Evolutionary conservation across 2,888 invertebrate genomes (phyloP).

Genomic region (Eupithecia abbreviata): DNA sequence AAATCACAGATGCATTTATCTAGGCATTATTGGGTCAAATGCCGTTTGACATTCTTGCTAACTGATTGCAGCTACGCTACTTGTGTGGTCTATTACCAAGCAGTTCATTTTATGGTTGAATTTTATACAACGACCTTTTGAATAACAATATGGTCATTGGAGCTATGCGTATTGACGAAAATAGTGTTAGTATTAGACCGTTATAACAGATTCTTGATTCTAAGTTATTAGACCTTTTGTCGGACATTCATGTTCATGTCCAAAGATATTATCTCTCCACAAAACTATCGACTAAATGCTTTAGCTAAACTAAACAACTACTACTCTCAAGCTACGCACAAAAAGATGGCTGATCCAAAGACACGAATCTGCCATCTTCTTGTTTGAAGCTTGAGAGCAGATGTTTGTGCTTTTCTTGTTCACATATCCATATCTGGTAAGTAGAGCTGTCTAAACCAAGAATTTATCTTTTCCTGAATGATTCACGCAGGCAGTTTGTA

Average conservation of each 20-base stretch:
- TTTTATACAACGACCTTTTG: slow-evolving; percentile 31
- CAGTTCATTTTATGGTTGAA: slow-evolving; percentile 25
- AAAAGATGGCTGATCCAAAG: background rate
- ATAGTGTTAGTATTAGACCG: background rate
- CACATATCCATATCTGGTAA: background rate
- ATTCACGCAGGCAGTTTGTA: slow-evolving; percentile 39
- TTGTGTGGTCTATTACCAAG: slow-evolving; percentile 47
- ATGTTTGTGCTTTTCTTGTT: background rate
- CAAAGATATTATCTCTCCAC: background rate
- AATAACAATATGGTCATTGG: slow-evolving; percentile 29
- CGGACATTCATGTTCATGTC: background rate
- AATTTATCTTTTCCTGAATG: slow-evolving; percentile 31
- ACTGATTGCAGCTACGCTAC: slow-evolving; percentile 39
- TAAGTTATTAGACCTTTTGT: background rate
- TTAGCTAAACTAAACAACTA: background rate
- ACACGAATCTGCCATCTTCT: no score
- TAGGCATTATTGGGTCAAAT: slow-evolving; percentile 49
- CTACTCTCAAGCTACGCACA: background rate
- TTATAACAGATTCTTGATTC: background rate
- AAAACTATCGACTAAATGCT: background rate
- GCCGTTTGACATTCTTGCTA: slow-evolving; percentile 51
- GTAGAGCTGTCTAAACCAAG: slow-evolving; percentile 12
- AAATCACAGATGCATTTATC: slow-evolving; percentile 44
- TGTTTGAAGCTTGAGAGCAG: background rate
- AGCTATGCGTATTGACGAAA: background rate